phyloP scores from a whole-genome alignment of 2,888 invertebrate species.

The Brenthis daphne region DNA sequence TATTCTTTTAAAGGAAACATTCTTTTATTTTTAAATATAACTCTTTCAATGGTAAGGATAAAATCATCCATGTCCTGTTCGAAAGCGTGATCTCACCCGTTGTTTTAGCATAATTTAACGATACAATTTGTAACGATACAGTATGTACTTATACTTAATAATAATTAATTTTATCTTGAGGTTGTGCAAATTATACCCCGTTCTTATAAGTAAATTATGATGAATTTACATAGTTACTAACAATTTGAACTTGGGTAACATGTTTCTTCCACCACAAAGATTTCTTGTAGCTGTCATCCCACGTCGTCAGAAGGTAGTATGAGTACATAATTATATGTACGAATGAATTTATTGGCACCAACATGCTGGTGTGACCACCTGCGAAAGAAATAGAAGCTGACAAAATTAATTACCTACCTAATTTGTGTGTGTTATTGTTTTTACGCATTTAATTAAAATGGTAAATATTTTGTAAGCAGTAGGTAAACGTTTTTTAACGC shows the following conservation, averaged over 20 bases:
- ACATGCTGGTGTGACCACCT: slow-evolving; percentile 85
- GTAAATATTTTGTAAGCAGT: no score
- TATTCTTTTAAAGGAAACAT: background rate
- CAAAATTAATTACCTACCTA: no score
- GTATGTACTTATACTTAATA: no score
- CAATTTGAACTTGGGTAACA: slow-evolving; percentile 90
- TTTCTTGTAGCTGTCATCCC: slow-evolving; percentile 87
- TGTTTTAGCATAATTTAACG: no score
- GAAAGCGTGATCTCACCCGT: no score
- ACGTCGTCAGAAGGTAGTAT: slow-evolving; percentile 88
- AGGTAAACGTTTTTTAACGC: no score
- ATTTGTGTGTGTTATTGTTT: no score
- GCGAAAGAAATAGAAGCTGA: slow-evolving; percentile 26
- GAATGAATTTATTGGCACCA: slow-evolving; percentile 86
- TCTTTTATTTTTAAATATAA: background rate
- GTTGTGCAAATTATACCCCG: no score
- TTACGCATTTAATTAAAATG: no score
- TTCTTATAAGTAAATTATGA: no score
- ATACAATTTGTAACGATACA: no score
- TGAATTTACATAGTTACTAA: slow-evolving; percentile 54
- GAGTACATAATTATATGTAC: slow-evolving; percentile 91
- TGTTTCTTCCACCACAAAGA: slow-evolving; percentile 92
- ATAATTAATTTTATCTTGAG: no score
- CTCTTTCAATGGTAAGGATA: background rate
- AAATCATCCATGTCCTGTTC: background rate